Percentiles rank a stretch among this genome's conserved stretches.
Evolutionary conservation across 2,113 vertebrate species (phyloP).

Genomic region (Thunnus maccoyii): DNA sequence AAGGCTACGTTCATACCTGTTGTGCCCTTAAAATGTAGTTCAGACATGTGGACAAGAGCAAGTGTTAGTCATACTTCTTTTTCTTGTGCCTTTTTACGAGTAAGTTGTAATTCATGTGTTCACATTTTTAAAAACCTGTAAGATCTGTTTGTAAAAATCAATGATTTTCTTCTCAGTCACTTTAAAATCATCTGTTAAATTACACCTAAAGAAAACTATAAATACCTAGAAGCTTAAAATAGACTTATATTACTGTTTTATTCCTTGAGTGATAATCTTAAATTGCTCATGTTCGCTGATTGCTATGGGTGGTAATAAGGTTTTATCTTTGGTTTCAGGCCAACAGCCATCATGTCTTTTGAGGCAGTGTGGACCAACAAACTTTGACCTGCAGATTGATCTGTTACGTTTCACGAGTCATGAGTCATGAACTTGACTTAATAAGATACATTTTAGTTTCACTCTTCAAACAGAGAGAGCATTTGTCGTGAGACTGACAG

Average conservation of each 20-base stretch:
- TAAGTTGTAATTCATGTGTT: no score
- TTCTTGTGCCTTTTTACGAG: no score
- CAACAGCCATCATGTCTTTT: neutral
- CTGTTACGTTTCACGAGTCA: neutral
- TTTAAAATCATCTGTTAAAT: neutral
- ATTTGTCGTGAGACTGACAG: neutral
- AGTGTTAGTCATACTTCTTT: no score
- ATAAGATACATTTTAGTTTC: conserved; percentile 28
- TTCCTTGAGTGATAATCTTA: neutral
- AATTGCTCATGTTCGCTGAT: neutral
- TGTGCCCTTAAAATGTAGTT: neutral
- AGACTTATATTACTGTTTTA: neutral
- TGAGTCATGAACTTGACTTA: neutral
- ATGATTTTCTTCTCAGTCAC: neutral
- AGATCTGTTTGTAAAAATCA: no score
- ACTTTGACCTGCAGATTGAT: conserved; percentile 1
- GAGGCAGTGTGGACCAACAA: neutral
- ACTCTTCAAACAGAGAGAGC: neutral
- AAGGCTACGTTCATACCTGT: no score
- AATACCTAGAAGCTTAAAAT: no score
- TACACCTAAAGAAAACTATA: neutral
- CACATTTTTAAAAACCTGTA: no score
- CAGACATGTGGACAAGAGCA: neutral
- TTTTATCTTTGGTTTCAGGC: conserved; percentile 34
- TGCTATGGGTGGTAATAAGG: neutral